phyloP scores from a whole-genome alignment of 2,888 invertebrate species.

The Helobdella robusta region DNA sequence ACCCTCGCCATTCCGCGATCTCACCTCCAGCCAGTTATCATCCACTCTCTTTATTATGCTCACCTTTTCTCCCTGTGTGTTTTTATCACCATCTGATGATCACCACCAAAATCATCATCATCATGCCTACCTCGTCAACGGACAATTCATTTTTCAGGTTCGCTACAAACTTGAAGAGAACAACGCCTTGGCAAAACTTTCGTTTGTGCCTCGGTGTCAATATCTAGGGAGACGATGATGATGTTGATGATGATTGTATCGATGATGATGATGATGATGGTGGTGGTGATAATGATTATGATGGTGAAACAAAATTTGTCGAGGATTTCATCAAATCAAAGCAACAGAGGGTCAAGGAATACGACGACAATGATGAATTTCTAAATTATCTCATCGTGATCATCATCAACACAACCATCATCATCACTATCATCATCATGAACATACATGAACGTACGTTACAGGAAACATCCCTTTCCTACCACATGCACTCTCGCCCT shows the following conservation, averaged over 20 bases:
- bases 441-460: constrained; percentile 17
- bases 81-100: no score
- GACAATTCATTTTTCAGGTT: no score
- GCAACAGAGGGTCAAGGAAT: not conserved
- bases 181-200: no score
- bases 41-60: constrained; percentile 10
- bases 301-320: not conserved
- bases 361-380: not conserved
- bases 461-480: constrained; percentile 14
- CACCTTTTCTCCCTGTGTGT: constrained; percentile 20
- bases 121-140: no score
- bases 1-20: constrained; percentile 20
- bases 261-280: not conserved
- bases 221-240: no score
- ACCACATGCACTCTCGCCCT: constrained; percentile 10
- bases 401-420: not conserved
- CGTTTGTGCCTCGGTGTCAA: no score
- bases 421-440: not conserved
- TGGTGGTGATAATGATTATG: constrained; percentile 4
- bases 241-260: not conserved
- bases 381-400: not conserved
- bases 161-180: no score
- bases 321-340: not conserved
- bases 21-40: constrained; percentile 18
- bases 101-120: no score